Conservation (phyloP, 2,888 invertebrate species). For the Pristionchus entomophagus region DNA sequence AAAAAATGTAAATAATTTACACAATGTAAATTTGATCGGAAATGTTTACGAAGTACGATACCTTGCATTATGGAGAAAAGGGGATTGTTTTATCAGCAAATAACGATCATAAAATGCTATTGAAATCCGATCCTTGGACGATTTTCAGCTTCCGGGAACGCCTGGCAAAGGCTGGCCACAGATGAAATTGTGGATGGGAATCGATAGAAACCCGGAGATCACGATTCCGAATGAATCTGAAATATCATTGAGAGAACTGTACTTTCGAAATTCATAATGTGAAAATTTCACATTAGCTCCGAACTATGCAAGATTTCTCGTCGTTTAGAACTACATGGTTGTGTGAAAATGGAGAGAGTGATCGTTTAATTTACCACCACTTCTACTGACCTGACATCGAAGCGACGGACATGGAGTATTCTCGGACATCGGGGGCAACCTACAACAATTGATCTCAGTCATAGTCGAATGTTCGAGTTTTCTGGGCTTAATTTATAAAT, state of each 20-base stretch:
- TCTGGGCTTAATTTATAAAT: not conserved
- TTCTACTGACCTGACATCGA: conserved; percentile 78
- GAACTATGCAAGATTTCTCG: too few relatives aligned
- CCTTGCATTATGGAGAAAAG: too few relatives aligned
- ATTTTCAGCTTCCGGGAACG: not conserved
- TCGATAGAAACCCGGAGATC: conserved; percentile 83
- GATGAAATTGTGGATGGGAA: conserved; percentile 85
- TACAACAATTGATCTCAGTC: conserved; percentile 17
- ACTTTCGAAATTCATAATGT: too few relatives aligned
- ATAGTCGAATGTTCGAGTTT: not conserved
- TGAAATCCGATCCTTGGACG: too few relatives aligned
- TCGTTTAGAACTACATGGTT: too few relatives aligned
- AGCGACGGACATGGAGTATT: conserved; percentile 85
- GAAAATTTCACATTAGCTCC: too few relatives aligned
- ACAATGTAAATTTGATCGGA: too few relatives aligned
- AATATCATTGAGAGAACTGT: not conserved
- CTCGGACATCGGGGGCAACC: conserved; percentile 70
- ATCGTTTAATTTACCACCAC: too few relatives aligned
- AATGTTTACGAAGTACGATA: too few relatives aligned
- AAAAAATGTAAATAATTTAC: too few relatives aligned
- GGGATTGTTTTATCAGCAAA: too few relatives aligned
- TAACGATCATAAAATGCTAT: not conserved
- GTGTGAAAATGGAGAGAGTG: too few relatives aligned
- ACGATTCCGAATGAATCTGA: conserved; percentile 85
- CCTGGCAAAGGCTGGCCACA: conserved; percentile 77